Conservation (phyloP, 2,888 invertebrate species). For the Eupeodes luniger region DNA sequence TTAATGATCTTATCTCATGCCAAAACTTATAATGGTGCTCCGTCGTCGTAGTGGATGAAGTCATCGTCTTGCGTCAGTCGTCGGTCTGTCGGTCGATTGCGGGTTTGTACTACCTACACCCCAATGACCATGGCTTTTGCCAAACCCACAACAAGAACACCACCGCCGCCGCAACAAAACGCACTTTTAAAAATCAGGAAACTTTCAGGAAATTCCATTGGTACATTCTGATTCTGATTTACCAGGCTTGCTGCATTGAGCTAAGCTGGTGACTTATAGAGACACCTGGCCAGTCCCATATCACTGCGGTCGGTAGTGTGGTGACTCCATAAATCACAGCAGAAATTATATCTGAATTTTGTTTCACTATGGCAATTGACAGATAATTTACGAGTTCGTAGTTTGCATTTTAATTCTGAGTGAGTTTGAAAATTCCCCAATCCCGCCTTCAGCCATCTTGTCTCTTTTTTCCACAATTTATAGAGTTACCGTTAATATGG, state of each 20-base stretch:
- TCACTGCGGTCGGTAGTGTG: not conserved
- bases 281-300: slow-evolving; percentile 67
- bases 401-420: slow-evolving; percentile 58
- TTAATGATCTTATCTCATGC: slow-evolving; percentile 42
- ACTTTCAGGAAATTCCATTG: slow-evolving; percentile 66
- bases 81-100: no score
- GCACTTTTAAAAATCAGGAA: slow-evolving; percentile 31
- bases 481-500: not conserved
- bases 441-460: slow-evolving; percentile 32
- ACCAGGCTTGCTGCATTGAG: slow-evolving; percentile 16
- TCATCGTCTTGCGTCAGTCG: slow-evolving; percentile 33
- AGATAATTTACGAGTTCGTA: slow-evolving; percentile 74
- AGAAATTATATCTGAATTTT: slow-evolving; percentile 56
- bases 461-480: slow-evolving; percentile 22
- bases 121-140: slow-evolving; percentile 48
- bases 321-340: slow-evolving; percentile 70
- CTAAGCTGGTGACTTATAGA: not conserved
- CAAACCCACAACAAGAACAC: not conserved
- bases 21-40: not conserved
- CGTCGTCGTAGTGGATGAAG: slow-evolving; percentile 49
- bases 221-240: not conserved
- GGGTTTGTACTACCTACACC: not conserved
- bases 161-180: not conserved
- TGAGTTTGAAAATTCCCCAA: slow-evolving; percentile 48
- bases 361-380: slow-evolving; percentile 58